These are phyloP conservation scores for Bombus soroeensis DNA, from an alignment of 1,140 invertebrate species.

Conservation along the genomic window DNA sequence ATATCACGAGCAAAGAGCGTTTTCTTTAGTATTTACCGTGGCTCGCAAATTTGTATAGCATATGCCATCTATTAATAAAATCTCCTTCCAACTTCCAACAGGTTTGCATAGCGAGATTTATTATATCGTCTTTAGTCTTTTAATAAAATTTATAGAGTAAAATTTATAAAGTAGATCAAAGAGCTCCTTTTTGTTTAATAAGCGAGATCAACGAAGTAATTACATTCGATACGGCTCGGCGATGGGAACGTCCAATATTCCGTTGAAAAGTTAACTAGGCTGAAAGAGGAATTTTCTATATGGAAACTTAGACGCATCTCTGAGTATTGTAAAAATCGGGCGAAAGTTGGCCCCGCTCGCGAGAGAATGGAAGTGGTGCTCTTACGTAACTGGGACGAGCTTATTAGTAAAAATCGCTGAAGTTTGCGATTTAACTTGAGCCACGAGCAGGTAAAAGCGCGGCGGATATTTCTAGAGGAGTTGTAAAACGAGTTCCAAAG, in stretches of 20 bases:
- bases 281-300: slow-evolving; percentile 24
- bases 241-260: slow-evolving; percentile 26
- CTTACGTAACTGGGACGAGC: slow-evolving; percentile 50
- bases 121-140: neutral
- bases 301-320: slow-evolving; percentile 28
- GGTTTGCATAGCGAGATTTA: neutral
- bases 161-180: neutral
- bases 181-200: neutral
- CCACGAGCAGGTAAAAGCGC: neutral
- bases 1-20: no score
- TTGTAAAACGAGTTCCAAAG: slow-evolving; percentile 34
- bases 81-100: neutral
- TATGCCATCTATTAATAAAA: neutral
- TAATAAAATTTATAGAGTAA: neutral
- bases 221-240: neutral
- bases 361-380: slow-evolving; percentile 29
- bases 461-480: slow-evolving; percentile 34
- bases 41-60: no score
- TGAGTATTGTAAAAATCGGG: slow-evolving; percentile 52
- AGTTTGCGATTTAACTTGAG: slow-evolving; percentile 34
- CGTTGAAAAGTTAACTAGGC: slow-evolving; percentile 36
- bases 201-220: neutral
- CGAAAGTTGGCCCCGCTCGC: slow-evolving; percentile 44
- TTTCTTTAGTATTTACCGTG: no score
- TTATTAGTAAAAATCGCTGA: slow-evolving; percentile 54